Base-by-base conservation (phyloP, 2,113 vertebrate species). In the Hipposideros armiger region DNA sequence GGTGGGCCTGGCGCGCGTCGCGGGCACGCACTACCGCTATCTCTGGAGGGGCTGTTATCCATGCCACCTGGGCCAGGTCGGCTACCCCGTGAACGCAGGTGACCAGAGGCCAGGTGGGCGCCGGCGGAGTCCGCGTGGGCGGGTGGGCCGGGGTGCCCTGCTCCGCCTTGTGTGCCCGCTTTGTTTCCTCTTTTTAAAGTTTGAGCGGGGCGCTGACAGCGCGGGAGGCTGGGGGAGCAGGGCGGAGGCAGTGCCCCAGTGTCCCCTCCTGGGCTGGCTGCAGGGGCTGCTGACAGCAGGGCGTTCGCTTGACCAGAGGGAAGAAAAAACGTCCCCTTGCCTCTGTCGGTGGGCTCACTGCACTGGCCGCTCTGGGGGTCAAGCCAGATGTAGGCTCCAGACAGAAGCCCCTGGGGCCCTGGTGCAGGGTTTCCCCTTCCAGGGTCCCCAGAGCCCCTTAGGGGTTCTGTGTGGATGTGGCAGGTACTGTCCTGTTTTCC, bases 41-140 rank as follows among this genome's bases (percentile, higher is more conserved):
- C 97, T 98, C 69, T 99, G 99, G 97, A 98, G 99, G 69, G 98
- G 96, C 97, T 99, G 99, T 97, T 99, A 99, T 89, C 99, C 99
- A 14, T 99, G 99, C 89, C 97, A 97, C 76, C 86, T 98, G 98
- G 98, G 99, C 62, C 98, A 98, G 64, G 95, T 95, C 0, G 98
- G 98, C 15, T 98, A 98, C 88, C 95, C 97, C 17, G 74, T 30
- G 30, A 98, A 90, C 78, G 91, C 95, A 85, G 72, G 97, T 52
- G 97, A 92, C 54, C 87, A 84, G 96, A 94, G 98, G 42, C 86
- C 99, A 98, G 99, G 99, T 99, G 98, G 97, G 99, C 97, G 62
- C 64, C 16, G 4, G 17, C 0, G 32, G 70, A 62, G 47, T 2
- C 17, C 32, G 52, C 40, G 54, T 42, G 15, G 73, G 62, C 15